Evolutionary conservation across 2,797 vertebrate species (phyloP), one percentile per base, ranked within the genome.

Genomic region (Etheostoma nigrum): DNA sequence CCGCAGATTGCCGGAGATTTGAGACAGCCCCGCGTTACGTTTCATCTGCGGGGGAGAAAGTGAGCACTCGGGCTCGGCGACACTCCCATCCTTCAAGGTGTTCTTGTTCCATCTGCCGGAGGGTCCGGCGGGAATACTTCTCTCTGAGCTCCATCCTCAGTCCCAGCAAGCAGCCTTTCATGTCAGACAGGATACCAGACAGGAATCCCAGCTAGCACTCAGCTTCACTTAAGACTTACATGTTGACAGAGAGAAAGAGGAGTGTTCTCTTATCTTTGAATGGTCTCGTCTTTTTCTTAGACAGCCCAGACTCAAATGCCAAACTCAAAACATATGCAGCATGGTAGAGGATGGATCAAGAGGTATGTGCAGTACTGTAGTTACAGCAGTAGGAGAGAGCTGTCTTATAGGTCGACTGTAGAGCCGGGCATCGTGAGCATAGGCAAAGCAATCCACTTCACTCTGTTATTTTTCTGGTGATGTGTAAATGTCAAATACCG

Each of bases 151-250:
- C 85, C 83, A 88, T 89, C 85, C 85, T 87, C 90, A 87, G 89
- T 91, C 93, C 85, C 89, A 88, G 91, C 55, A 60, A 92, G 89
- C 88, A 76, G 91, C 83, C 93, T 95, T 95, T 95, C 93, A 95
- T 94, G 93, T 95, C 92, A 93, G 90, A 93, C 92, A 93, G 91
- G 89, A 94, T 92, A 89, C 84, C 89, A 93, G 92, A 92, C 94
- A 94, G 93, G 92, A 94, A 93, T 94, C 92, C 93, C 91, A 93
- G 90, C 90, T 91, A 92, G 89, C 85, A 85, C 85, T 92, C 90
- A 67, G 82, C 90, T 94, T 93, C 90, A 87, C 89, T 93, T 94
- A 92, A 89, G 86, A 89, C 91, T 89, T 85, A 88, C 90, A 94
- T 90, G 89, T 94, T 93, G 91, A 94, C 93, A 93, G 91, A 94